These are phyloP conservation scores for Chascanopsetta lugubris DNA, from an alignment of 2,113 vertebrate species.

Conservation along the genomic window DNA sequence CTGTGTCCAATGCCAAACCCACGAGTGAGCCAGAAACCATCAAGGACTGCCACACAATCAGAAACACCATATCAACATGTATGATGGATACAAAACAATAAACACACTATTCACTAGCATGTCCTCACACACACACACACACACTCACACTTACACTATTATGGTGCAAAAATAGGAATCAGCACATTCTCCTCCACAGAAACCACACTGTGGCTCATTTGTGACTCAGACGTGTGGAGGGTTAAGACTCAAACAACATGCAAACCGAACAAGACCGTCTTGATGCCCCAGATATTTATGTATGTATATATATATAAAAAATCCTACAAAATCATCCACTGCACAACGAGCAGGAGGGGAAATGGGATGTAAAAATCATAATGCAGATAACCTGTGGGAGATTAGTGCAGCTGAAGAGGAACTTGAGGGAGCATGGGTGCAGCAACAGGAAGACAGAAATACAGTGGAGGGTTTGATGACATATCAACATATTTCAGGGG, in stretches of 20 bases:
- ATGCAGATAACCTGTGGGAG: background rate
- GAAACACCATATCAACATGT: constrained; percentile 44
- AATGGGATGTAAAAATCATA: constrained; percentile 14
- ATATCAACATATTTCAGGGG: background rate
- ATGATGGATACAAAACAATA: constrained; percentile 37
- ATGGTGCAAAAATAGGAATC: constrained; percentile 21
- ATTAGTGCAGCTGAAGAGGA: background rate
- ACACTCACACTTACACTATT: background rate
- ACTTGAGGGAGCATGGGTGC: background rate
- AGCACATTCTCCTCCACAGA: too few relatives aligned
- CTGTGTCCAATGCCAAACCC: constrained; percentile 18
- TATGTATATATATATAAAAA: too few relatives aligned
- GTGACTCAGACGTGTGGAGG: background rate
- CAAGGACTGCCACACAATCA: background rate
- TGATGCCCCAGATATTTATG: background rate
- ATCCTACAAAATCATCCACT: background rate
- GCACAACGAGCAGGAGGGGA: constrained; percentile 24
- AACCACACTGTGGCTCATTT: too few relatives aligned
- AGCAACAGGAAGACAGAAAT: constrained; percentile 53
- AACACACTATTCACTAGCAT: constrained; percentile 32
- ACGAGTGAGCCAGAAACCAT: too few relatives aligned
- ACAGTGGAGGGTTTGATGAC: constrained; percentile 12
- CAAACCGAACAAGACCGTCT: background rate
- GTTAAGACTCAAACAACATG: constrained; percentile 11
- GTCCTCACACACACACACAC: constrained; percentile 15